Percentiles rank a stretch among this genome's conserved stretches.
These are phyloP conservation scores for Rhyacophila brunnea DNA, from an alignment of 1,140 invertebrate species.

Conservation along the genomic window DNA sequence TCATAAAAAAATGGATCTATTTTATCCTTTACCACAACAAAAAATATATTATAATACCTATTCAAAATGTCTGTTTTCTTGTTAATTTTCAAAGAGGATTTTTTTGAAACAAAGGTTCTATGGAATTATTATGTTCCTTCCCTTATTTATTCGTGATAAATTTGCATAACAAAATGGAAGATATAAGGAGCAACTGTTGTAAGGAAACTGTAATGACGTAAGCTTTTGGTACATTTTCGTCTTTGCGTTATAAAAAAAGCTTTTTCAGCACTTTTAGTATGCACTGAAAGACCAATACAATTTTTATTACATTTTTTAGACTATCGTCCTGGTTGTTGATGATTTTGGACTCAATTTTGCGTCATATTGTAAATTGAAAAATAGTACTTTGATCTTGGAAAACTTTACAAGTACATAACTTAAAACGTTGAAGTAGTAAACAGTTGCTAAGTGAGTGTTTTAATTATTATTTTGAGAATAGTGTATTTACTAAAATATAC, in stretches of 20 bases:
- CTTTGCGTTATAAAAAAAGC: not conserved
- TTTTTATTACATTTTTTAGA: conserved; percentile 7
- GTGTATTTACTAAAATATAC: too few relatives aligned
- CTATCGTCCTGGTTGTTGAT: not conserved
- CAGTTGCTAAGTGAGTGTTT: too few relatives aligned
- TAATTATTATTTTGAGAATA: too few relatives aligned
- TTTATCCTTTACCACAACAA: too few relatives aligned
- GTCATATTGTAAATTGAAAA: not conserved
- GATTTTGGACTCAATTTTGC: not conserved
- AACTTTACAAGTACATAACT: not conserved
- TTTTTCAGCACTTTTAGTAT: conserved; percentile 5
- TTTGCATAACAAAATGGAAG: not conserved
- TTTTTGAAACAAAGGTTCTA: too few relatives aligned
- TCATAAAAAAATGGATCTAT: too few relatives aligned
- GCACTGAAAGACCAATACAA: not conserved
- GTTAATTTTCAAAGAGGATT: too few relatives aligned
- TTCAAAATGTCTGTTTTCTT: too few relatives aligned
- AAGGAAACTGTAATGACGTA: not conserved
- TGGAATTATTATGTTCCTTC: too few relatives aligned
- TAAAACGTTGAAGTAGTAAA: too few relatives aligned
- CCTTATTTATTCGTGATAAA: too few relatives aligned
- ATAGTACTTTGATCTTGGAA: not conserved
- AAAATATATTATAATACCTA: too few relatives aligned
- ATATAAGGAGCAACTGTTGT: not conserved
- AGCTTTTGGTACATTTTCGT: not conserved